phyloP scores from a whole-genome alignment of 1,140 invertebrate genomes.

The Diachasma alloeum region DNA sequence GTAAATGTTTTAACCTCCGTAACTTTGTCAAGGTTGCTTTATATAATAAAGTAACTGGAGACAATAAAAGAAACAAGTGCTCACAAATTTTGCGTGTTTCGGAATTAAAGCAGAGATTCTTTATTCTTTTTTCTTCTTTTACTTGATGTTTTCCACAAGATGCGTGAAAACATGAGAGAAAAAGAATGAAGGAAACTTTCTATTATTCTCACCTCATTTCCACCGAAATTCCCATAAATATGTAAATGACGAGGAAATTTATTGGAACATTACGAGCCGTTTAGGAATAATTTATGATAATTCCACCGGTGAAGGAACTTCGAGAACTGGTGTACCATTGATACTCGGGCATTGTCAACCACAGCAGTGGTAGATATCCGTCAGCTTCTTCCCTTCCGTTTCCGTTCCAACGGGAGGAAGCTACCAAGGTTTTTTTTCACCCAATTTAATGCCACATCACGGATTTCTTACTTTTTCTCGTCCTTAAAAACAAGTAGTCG shows the following conservation, averaged over 20 bases:
- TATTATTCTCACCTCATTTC: neutral
- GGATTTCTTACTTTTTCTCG: neutral
- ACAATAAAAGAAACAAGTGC: neutral
- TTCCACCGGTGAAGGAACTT: neutral
- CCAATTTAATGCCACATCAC: neutral
- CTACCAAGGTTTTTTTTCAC: conserved; percentile 5
- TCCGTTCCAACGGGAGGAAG: neutral
- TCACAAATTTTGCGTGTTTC: too few species aligned
- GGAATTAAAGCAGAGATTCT: neutral
- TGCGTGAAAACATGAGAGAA: too few species aligned
- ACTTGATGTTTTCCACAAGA: too few species aligned
- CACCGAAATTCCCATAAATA: conserved; percentile 3
- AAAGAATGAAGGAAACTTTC: neutral
- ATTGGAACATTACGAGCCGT: conserved; percentile 10
- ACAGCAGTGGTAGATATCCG: neutral
- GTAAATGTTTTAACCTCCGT: conserved; percentile 26
- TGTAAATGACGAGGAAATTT: conserved; percentile 16
- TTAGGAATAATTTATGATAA: conserved; percentile 25
- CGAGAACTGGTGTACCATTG: neutral
- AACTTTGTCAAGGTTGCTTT: conserved; percentile 34
- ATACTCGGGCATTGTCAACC: neutral
- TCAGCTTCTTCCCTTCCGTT: conserved; percentile 10
- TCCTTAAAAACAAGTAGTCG: too few species aligned
- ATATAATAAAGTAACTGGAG: conserved; percentile 26
- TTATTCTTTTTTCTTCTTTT: too few species aligned